A percentile compares a stretch with the other conserved stretches of the same genome.
Conservation (phyloP, 2,113 vertebrate species). For the Girardinichthys multiradiatus region DNA sequence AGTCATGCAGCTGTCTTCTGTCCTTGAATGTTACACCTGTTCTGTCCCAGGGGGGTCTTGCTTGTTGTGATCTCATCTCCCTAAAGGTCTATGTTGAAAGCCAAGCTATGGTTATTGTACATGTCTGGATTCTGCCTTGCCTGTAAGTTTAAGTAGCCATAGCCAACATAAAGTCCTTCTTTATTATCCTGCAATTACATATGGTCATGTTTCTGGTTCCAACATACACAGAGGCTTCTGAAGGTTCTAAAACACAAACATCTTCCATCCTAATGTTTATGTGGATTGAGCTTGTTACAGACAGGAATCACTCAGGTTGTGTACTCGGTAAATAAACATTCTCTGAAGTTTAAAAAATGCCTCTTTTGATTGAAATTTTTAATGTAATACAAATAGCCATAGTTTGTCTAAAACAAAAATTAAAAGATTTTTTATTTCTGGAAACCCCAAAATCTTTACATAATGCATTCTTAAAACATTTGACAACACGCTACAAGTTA, state of each 20-base stretch:
- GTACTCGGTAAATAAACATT: background rate
- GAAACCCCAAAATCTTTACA: too few species aligned
- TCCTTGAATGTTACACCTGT: conserved; percentile 65
- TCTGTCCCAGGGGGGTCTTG: conserved; percentile 33
- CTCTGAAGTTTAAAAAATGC: too few species aligned
- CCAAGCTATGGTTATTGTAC: conserved; percentile 21
- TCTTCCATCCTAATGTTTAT: too few species aligned
- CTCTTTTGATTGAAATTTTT: too few species aligned
- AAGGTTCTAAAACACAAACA: background rate
- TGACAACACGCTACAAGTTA: too few species aligned
- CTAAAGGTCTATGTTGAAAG: conserved; percentile 3
- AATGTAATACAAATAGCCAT: too few species aligned
- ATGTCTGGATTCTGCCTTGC: conserved; percentile 35
- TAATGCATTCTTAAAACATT: too few species aligned
- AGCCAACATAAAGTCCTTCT: background rate
- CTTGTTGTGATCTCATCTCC: conserved; percentile 53
- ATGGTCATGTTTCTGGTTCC: background rate
- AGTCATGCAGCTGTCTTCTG: conserved; percentile 58
- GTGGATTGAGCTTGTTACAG: too few species aligned
- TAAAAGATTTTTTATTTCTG: background rate
- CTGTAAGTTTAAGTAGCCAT: background rate
- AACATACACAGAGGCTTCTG: background rate
- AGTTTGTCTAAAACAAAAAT: too few species aligned
- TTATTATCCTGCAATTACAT: background rate
- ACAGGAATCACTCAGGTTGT: background rate